phyloP scores from a whole-genome alignment of 2,113 vertebrate genomes.

The Eira barbara region DNA sequence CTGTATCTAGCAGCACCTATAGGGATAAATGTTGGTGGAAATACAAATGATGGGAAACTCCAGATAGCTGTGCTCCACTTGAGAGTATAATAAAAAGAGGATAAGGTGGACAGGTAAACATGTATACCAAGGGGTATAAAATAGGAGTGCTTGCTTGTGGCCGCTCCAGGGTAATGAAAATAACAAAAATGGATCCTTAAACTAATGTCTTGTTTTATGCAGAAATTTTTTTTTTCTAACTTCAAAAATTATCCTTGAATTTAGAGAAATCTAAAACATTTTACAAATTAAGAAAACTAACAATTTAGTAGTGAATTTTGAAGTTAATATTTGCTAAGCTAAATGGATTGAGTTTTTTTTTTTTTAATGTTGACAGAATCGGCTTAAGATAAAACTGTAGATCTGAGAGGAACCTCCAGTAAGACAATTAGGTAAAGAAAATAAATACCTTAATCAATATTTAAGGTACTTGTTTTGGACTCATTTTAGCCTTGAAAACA shows the following conservation, averaged over 20 bases:
- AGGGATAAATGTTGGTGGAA: neutral
- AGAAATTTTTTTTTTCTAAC: neutral
- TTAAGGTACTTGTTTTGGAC: neutral
- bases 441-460: neutral
- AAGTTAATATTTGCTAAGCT: neutral
- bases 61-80: neutral
- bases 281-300: neutral
- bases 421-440: neutral
- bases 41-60: neutral
- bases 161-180: neutral
- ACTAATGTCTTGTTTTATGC: neutral
- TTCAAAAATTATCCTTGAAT: neutral
- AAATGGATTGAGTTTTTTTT: neutral
- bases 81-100: neutral
- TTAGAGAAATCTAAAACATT: neutral
- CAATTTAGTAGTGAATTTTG: slow-evolving; percentile 3
- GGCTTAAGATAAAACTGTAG: neutral
- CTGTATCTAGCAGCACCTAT: neutral
- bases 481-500: neutral
- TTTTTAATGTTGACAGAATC: neutral
- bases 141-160: neutral
- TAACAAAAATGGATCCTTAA: neutral
- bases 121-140: neutral
- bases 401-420: neutral
- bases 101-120: neutral